phyloP scores from a whole-genome alignment of 2,113 vertebrate genomes.

The Rallus limicola region DNA sequence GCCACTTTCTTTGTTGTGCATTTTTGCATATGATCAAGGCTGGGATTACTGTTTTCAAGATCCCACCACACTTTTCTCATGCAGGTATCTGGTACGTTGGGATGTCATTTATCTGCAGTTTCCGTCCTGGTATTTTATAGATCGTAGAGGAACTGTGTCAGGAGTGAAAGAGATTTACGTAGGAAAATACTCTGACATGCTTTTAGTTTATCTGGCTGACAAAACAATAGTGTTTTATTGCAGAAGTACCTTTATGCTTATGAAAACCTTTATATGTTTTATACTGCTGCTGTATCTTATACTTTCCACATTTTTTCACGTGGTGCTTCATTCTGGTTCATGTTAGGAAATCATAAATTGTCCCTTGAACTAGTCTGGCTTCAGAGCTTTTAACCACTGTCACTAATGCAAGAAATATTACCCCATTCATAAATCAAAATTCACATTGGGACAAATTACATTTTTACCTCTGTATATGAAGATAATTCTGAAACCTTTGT shows the following conservation, averaged over 20 bases:
- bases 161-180: not conserved
- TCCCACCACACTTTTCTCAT: not conserved
- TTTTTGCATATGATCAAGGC: not conserved
- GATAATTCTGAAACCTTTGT: not conserved
- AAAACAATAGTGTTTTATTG: conserved; percentile 25
- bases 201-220: conserved; percentile 41
- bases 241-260: conserved; percentile 42
- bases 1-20: not conserved
- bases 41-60: conserved; percentile 31
- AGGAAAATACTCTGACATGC: conserved; percentile 41
- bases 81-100: not conserved
- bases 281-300: not conserved
- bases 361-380: not conserved
- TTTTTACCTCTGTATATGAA: not conserved
- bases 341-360: not conserved
- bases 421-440: not conserved
- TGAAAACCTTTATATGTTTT: conserved; percentile 10
- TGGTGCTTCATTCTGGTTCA: conserved; percentile 19
- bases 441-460: not conserved
- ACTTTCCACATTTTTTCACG: conserved; percentile 19
- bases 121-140: not conserved
- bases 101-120: not conserved
- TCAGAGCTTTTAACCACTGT: not conserved
- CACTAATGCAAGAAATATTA: not conserved
- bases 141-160: not conserved